These are phyloP conservation scores for Sinopyrophorus schimmeli DNA, from an alignment of 2,888 invertebrate species.

Conservation along the genomic window DNA sequence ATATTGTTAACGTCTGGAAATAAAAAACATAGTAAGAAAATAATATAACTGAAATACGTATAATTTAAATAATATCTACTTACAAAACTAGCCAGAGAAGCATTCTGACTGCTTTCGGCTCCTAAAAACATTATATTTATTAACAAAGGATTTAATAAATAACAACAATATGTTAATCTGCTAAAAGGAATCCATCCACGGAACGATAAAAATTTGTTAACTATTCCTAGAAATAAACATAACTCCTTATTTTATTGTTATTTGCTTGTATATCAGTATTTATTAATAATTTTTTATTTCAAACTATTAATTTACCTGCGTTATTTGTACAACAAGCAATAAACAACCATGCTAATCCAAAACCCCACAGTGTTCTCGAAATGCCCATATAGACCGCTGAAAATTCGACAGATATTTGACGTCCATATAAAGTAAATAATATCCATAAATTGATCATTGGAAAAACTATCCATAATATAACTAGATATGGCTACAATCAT, in stretches of 20 bases:
- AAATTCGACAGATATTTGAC: slow-evolving; percentile 54
- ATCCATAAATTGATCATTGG: slow-evolving; percentile 52
- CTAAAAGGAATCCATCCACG: slow-evolving; percentile 53
- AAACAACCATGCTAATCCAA: slow-evolving; percentile 62
- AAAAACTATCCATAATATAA: slow-evolving; percentile 50
- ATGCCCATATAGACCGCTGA: slow-evolving; percentile 58
- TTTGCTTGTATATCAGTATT: slow-evolving; percentile 1
- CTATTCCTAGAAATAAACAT: slow-evolving; percentile 50
- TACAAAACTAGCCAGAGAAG: slow-evolving; percentile 51
- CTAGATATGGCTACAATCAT: slow-evolving; percentile 27
- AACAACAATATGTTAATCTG: slow-evolving; percentile 62
- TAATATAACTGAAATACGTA: too few relatives aligned
- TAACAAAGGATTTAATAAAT: slow-evolving; percentile 62
- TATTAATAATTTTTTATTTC: background rate
- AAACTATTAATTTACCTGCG: slow-evolving; percentile 49
- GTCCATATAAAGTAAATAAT: slow-evolving; percentile 53
- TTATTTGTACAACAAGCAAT: slow-evolving; percentile 61
- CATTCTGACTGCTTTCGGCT: slow-evolving; percentile 44
- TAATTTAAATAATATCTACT: too few relatives aligned
- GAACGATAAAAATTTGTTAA: slow-evolving; percentile 53
- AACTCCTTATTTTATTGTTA: background rate
- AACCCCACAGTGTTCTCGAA: slow-evolving; percentile 59
- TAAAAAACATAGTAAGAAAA: slow-evolving; percentile 23
- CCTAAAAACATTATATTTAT: slow-evolving; percentile 56
- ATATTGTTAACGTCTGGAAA: slow-evolving; percentile 44